Evolutionary conservation across 53 echinoderm and acorn worm genomes (phyloP), one percentile per base, ranked within the genome.

Genomic region (Luidia sarsii): DNA sequence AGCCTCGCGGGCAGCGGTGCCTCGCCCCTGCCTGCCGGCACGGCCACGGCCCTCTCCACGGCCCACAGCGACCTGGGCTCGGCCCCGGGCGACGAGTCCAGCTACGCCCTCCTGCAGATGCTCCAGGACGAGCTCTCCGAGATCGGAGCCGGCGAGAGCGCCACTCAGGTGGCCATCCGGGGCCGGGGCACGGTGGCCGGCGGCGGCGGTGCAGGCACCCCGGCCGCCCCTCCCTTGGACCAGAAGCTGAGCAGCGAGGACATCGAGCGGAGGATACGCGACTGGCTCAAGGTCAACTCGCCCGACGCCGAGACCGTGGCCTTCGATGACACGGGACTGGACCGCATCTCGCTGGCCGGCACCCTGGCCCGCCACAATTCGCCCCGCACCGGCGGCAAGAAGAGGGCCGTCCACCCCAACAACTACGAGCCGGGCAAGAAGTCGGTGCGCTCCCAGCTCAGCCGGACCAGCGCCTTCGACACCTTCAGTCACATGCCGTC

Each of bases 91-190:
- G 90, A 92, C 18, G 90, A 84, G 13, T 79, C 91, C 4, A 93
- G 94, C 28, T 99, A 87, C 50, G 62, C 94, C 35, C 94, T 93
- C 75, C 94, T 99, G 28, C 80, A 94, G 35, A 86, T 99, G 87
- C 61, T 99, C 9, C 99, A 99, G 39, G 99, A 99, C 19, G 94
- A 91, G 20, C 89, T 99, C 52, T 80, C 94, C 19, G 94, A 75
- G 20, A 33, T 75, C 11, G 87, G 83, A 14, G 74, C 61, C 16
- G 43, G 60, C 13, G 49, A 64, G 13, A 46, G 45, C 31, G 77
- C 70, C 24, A 18, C 57, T 15, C 39, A 62, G 39, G 62, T 71
- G 14, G 48, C 71, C 34, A 39, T 57, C 8, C 23, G 48, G 29
- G 48, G 48, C 9, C 77, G 61, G 46, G 36, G 43, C 29, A 19